Evolutionary conservation across 2,888 invertebrate species (phyloP), one percentile per base, ranked within the genome.

Genomic region (Pandemis corylana): DNA sequence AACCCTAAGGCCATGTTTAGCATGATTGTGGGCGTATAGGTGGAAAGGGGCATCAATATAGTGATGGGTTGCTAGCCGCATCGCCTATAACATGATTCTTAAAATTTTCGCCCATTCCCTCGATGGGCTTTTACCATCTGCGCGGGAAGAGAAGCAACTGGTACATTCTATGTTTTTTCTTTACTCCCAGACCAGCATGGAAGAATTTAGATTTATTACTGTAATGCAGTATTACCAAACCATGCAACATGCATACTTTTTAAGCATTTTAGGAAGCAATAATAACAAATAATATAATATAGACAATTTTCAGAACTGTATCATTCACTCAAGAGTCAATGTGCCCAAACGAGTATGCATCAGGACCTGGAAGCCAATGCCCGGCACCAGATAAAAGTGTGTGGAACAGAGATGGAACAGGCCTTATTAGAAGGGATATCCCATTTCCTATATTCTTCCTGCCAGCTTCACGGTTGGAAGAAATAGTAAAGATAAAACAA

Each of bases 391-490:
- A 90, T 76, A 94, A 95, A 0, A 97, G 97, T 97, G 94, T 95
- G 0, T 99, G 99, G 99, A 99, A 99, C 93, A 95, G 96, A 13
- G 87, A 91, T 79, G 99, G 98, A 9, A 96, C 96, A 13, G 96
- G 96, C 2, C 90, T 99, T 13, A 88, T 98, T 80, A 95, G 96
- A 82, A 95, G 96, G 82, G 97, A 98, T 84, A 97, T 98, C 85
- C 96, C 97, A n/a, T 98, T 98, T 83, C 98, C 99, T 0, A 97
- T 99, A 80, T 98, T 98, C 90, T 96, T 96, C 77, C 92, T 98
- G 53, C 95, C 95, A 2, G 86, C 87, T 46, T 82, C 89, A n/a
- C 83, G 90, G 70, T 83, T 91, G 5, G 94, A 96, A 68, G 95
- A 96, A 77, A 93, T 96, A 42, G 80, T 87, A 0, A 95, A 95